These are phyloP conservation scores for Lithobates pipiens DNA, from an alignment of 2,797 vertebrate species.

Conservation along the genomic window DNA sequence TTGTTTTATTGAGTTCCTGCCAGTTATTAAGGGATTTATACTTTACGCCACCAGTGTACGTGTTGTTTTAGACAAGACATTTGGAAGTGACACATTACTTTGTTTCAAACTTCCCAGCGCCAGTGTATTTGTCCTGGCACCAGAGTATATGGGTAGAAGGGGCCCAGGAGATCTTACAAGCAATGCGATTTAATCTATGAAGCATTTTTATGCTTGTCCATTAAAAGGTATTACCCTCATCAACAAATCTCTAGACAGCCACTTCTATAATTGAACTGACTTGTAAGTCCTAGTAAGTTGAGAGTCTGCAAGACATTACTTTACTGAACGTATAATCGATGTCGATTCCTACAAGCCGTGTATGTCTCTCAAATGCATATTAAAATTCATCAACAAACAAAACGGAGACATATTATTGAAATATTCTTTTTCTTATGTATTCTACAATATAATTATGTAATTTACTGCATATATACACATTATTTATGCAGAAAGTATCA, in stretches of 20 bases:
- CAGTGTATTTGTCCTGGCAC: slow-evolving; percentile 1
- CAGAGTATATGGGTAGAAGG: slow-evolving; percentile 22
- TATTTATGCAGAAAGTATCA: neutral
- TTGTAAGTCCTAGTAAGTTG: slow-evolving; percentile 17
- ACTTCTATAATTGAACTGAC: slow-evolving; percentile 52
- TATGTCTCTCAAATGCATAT: neutral
- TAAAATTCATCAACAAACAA: neutral
- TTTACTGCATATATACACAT: neutral
- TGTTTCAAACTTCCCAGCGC: slow-evolving; percentile 2
- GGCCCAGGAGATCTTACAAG: slow-evolving; percentile 29
- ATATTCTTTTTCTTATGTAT: neutral
- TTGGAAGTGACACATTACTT: slow-evolving; percentile 1
- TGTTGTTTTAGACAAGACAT: slow-evolving; percentile 14
- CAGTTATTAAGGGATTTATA: neutral
- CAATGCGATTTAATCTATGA: slow-evolving; percentile 38
- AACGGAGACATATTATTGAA: neutral
- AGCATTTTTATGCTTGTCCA: slow-evolving; percentile 54
- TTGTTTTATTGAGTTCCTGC: neutral
- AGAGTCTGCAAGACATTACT: slow-evolving; percentile 24
- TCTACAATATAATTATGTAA: neutral
- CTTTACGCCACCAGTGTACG: neutral
- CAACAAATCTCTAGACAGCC: slow-evolving; percentile 45
- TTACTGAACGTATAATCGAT: neutral
- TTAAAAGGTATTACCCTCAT: slow-evolving; percentile 44
- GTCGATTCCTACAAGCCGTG: neutral